These are phyloP conservation scores for Mythimna pallens DNA, from an alignment of 2,888 invertebrate species.

Conservation along the genomic window DNA sequence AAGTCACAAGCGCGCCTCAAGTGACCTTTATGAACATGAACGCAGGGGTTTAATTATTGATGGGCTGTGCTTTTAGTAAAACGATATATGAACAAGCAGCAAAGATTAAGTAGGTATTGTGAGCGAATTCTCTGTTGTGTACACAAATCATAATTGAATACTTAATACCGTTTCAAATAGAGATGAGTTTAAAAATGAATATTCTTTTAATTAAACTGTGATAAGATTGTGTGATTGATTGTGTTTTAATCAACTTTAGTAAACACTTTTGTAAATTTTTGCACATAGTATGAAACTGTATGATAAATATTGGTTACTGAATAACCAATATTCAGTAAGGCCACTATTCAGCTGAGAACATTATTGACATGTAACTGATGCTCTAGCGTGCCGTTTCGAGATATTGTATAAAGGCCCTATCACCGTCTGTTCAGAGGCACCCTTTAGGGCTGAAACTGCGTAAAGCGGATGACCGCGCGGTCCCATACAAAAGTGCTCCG, in stretches of 20 bases:
- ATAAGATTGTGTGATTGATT: slow-evolving; percentile 2
- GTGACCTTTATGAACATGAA: neutral
- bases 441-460: too few species aligned
- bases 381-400: too few species aligned
- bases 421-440: too few species aligned
- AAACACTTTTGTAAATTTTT: neutral
- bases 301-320: too few species aligned
- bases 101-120: neutral
- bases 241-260: neutral
- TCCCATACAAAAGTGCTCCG: too few species aligned
- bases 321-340: too few species aligned
- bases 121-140: neutral
- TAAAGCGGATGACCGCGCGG: too few species aligned
- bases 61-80: neutral
- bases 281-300: neutral
- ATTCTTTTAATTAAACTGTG: neutral
- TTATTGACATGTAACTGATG: too few species aligned
- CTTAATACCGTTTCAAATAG: neutral
- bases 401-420: too few species aligned
- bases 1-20: neutral
- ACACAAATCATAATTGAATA: neutral
- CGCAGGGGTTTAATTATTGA: slow-evolving; percentile 7
- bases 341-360: too few species aligned
- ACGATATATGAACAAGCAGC: neutral
- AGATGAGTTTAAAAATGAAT: neutral